Percentiles rank a stretch among this genome's conserved stretches.
Conservation (phyloP, 2,113 vertebrate genomes). For the Hirundichthys speculiger region DNA sequence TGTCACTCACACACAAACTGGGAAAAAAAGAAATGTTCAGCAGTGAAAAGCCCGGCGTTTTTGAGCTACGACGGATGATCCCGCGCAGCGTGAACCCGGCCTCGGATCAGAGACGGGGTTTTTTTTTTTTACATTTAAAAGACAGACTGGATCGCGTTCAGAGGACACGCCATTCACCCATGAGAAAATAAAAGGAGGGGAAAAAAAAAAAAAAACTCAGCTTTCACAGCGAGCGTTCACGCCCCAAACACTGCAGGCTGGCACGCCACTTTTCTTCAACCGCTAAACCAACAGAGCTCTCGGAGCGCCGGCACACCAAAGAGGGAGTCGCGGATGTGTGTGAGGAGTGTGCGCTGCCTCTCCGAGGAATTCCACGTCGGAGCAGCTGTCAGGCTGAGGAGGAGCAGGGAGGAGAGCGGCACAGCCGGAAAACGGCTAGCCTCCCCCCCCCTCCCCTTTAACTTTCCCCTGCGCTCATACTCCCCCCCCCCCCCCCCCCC, state of each 20-base stretch:
- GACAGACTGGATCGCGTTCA: too few species aligned
- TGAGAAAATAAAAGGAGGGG: constrained; percentile 8
- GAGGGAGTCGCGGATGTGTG: constrained; percentile 52
- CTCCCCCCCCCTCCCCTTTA: constrained; percentile 38
- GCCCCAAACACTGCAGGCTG: constrained; percentile 56
- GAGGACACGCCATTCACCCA: constrained; percentile 5
- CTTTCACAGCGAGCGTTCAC: constrained; percentile 52
- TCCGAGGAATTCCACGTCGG: constrained; percentile 73
- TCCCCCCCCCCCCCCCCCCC: constrained; percentile 22
- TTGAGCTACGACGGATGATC: too few species aligned
- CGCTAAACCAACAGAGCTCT: constrained; percentile 71
- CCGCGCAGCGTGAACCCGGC: too few species aligned
- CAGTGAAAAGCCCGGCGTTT: too few species aligned
- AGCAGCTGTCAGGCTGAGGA: constrained; percentile 77
- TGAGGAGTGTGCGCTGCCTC: constrained; percentile 42
- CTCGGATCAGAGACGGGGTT: neutral
- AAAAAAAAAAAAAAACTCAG: constrained; percentile 13
- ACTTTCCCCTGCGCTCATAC: constrained; percentile 57
- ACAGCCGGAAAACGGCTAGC: constrained; percentile 68
- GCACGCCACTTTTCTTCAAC: constrained; percentile 66
- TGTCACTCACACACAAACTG: too few species aligned
- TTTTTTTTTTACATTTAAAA: too few species aligned
- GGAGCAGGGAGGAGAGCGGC: constrained; percentile 68
- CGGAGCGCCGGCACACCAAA: constrained; percentile 56
- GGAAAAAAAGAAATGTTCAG: neutral